phyloP scores from a whole-genome alignment of 2,797 vertebrate genomes.

The Odontamblyopus lacepedii region DNA sequence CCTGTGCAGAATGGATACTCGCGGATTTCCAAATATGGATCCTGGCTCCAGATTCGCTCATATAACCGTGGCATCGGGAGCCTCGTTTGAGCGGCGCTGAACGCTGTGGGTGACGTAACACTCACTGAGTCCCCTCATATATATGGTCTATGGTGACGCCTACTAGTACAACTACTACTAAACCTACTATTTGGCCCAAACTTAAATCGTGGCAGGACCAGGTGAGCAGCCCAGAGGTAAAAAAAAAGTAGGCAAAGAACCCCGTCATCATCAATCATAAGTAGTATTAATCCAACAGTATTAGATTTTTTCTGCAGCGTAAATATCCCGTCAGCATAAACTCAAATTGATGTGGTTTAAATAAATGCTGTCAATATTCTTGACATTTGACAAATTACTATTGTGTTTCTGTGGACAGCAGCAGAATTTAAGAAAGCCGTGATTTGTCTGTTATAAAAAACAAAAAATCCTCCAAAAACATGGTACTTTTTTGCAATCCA shows the following conservation, averaged over 20 bases:
- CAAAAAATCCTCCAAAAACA: slow-evolving; percentile 15
- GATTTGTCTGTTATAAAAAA: not conserved
- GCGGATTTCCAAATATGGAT: no score
- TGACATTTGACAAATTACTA: not conserved
- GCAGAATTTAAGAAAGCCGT: not conserved
- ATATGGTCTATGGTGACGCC: no score
- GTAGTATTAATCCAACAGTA: not conserved
- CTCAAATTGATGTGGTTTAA: not conserved
- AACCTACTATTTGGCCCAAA: no score
- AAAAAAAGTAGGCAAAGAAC: not conserved
- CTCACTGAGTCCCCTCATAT: no score
- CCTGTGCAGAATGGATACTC: no score
- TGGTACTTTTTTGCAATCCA: slow-evolving; percentile 10
- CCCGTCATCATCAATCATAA: slow-evolving; percentile 3
- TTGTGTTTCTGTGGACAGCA: not conserved
- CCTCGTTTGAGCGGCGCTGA: no score
- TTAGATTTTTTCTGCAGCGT: not conserved
- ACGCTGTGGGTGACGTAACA: no score
- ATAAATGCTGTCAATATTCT: not conserved
- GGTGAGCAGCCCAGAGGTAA: not conserved
- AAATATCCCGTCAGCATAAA: slow-evolving; percentile 5
- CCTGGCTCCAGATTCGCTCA: no score
- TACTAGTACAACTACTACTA: no score
- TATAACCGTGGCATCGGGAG: no score
- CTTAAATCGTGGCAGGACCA: no score